Evolutionary conservation across 2,113 vertebrate genomes (phyloP), one percentile per base, ranked within the genome.

Genomic region (Amia ocellicauda): DNA sequence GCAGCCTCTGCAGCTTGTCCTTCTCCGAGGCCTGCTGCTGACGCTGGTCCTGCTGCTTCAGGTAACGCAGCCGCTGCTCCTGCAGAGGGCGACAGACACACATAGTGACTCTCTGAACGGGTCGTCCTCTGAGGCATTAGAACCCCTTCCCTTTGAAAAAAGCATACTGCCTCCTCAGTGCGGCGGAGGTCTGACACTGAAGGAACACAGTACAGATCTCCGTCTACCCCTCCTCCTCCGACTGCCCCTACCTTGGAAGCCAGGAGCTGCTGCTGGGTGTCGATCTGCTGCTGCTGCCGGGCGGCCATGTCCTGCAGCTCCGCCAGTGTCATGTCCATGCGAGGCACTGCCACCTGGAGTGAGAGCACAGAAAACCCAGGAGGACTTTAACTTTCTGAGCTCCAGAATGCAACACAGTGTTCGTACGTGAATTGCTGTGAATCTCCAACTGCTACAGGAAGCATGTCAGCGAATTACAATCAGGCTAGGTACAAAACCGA

Each of bases 241-340:
- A 3, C 22, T 19, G 3, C 9, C 1, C 0, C 2, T 79, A 98
- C 97, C 94, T 97, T 97, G 23, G 93, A 94, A 49, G 96, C 89
- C 28, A 99, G 82, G 74, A 98, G 90, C 65, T 97, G 93, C 41
- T 98, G 95, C 57, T 98, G 95, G 51, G 89, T 76, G 60, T 98
- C 97, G 26, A 99, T 99, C 81, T 99, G 95, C 4, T 96, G 95
- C 83, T 99, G 97, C 60, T 99, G 97, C 49, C 96, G 86, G 23
- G 95, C 84, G 2, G 96, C 95, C 95, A 99, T 98, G 62, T 99
- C 96, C 77, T 99, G 96, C 26, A 99, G 88, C 76, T 99, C 96
- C 0, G 93, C 85, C 57, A 98, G 80, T 0, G 95, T 98, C 93
- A 98, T 92, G 75, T 99, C 96, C 95, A 96, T 94, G 67, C 94